phyloP scores from a whole-genome alignment of 2,888 invertebrate species.

The Morpho achilles region DNA sequence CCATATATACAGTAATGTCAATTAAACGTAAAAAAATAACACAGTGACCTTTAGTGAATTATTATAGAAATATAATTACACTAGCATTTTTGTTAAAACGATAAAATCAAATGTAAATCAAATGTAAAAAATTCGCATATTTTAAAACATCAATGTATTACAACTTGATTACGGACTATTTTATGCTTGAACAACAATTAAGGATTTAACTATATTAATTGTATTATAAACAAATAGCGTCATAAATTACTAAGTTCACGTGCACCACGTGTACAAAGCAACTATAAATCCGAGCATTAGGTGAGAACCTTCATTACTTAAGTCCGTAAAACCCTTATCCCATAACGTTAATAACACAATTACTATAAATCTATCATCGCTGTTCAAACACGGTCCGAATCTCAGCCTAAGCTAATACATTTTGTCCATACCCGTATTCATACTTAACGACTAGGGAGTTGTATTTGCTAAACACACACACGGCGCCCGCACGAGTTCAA shows the following conservation, averaged over 20 bases:
- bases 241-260: constrained; percentile 25
- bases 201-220: no score
- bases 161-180: no score
- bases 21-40: no score
- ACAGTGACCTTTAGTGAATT: no score
- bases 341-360: constrained; percentile 80
- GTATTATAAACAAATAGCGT: constrained; percentile 20
- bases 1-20: no score
- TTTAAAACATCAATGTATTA: no score
- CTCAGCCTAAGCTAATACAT: constrained; percentile 79
- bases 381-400: constrained; percentile 76
- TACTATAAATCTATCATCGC: constrained; percentile 80
- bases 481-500: constrained; percentile 74
- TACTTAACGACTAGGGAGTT: constrained; percentile 76
- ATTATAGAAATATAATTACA: no score
- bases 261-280: constrained; percentile 59
- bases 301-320: constrained; percentile 76
- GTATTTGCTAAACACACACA: constrained; percentile 76
- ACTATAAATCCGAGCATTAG: constrained; percentile 74
- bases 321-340: constrained; percentile 79
- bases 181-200: no score
- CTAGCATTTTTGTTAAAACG: no score
- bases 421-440: constrained; percentile 78
- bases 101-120: no score
- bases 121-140: no score